Evolutionary conservation across 2,797 vertebrate species (phyloP).

Genomic region (Adelosebastes latens): DNA sequence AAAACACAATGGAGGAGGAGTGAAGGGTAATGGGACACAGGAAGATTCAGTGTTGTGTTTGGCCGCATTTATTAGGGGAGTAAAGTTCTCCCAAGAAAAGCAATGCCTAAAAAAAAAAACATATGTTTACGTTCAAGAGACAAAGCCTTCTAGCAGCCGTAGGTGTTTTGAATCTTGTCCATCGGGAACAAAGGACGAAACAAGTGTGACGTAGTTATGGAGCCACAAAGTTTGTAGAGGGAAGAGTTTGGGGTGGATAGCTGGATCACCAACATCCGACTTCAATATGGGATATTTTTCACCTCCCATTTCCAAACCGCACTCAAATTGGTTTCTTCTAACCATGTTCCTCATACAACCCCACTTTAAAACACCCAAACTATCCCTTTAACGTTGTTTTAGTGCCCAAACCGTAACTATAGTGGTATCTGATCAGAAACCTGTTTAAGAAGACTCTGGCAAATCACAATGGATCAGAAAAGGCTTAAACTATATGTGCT

Average conservation of each 20-base stretch:
- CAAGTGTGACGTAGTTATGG: background rate
- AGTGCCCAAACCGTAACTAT: background rate
- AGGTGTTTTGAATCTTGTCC: background rate
- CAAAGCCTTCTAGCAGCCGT: background rate
- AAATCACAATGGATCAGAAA: background rate
- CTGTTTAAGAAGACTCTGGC: background rate
- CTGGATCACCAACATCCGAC: background rate
- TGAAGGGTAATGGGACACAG: background rate
- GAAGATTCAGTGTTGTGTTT: background rate
- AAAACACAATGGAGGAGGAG: slow-evolving; percentile 20
- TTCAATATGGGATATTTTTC: background rate
- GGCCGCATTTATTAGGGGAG: background rate
- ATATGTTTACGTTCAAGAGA: background rate
- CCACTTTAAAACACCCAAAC: too few relatives aligned
- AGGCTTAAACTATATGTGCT: too few relatives aligned
- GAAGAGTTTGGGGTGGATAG: background rate
- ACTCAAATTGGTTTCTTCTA: background rate
- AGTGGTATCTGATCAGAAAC: background rate
- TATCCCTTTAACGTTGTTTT: too few relatives aligned
- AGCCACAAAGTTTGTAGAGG: background rate
- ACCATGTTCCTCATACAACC: background rate
- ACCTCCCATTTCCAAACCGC: background rate
- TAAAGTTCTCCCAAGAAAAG: background rate
- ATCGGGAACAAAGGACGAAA: background rate
- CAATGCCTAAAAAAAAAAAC: background rate